A percentile compares a stretch with the other conserved stretches of the same genome.
These are phyloP conservation scores for Drosophila tropicalis DNA, from an alignment of 1,140 invertebrate species.

Conservation along the genomic window DNA sequence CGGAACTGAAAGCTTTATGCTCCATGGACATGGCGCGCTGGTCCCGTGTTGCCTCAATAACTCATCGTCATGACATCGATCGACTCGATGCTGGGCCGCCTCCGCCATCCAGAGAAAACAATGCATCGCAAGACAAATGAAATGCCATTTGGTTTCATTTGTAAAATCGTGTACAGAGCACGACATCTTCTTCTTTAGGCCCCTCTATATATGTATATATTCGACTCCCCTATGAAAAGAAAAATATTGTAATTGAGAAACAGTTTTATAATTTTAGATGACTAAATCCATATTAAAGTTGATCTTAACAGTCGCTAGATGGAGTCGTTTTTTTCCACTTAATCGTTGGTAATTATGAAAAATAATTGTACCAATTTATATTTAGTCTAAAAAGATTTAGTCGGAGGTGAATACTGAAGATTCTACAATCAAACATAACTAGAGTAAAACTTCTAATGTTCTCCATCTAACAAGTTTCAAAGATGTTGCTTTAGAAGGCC, in stretches of 20 bases:
- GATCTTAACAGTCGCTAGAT: background rate
- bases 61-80: slow-evolving; percentile 56
- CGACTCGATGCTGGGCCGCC: slow-evolving; percentile 57
- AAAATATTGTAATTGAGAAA: background rate
- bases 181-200: slow-evolving; percentile 24
- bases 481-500: too few species aligned
- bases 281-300: slow-evolving; percentile 1
- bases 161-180: slow-evolving; percentile 28
- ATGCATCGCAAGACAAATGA: slow-evolving; percentile 63
- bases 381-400: too few species aligned
- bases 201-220: background rate
- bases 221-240: slow-evolving; percentile 31
- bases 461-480: too few species aligned
- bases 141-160: slow-evolving; percentile 60
- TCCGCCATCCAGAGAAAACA: slow-evolving; percentile 30
- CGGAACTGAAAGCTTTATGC: slow-evolving; percentile 68
- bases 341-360: too few species aligned
- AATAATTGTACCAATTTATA: too few species aligned
- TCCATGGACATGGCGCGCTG: slow-evolving; percentile 32
- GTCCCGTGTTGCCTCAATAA: slow-evolving; percentile 51
- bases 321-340: too few species aligned
- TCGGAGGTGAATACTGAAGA: too few species aligned
- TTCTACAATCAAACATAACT: too few species aligned
- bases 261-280: background rate
- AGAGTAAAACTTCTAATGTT: too few species aligned